Conservation (phyloP, 2,888 invertebrate genomes). For the Phoenoteleia sp. region DNA sequence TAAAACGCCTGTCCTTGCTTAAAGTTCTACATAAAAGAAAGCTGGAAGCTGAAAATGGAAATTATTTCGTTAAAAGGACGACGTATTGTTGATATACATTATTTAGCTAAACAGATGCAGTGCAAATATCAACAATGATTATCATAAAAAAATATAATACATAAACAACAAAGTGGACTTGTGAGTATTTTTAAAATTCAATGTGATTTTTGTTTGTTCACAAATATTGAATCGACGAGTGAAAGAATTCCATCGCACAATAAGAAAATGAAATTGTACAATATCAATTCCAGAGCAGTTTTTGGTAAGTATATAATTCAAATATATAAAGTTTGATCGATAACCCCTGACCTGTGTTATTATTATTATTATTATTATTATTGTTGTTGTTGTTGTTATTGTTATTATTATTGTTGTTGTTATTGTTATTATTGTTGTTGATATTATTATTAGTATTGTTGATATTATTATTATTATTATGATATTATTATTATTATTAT, state of each 20-base stretch:
- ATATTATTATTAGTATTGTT: too few relatives aligned
- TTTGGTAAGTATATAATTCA: neutral
- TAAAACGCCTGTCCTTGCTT: neutral
- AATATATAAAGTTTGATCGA: neutral
- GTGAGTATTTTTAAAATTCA: too few relatives aligned
- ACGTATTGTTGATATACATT: neutral
- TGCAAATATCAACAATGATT: neutral
- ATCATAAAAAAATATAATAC: too few relatives aligned
- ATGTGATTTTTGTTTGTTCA: too few relatives aligned
- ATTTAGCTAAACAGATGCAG: neutral
- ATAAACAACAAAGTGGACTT: too few relatives aligned
- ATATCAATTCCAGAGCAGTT: slow-evolving; percentile 14
- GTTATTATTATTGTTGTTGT: too few relatives aligned
- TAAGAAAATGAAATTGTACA: neutral
- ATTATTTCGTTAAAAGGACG: neutral
- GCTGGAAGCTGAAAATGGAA: neutral
- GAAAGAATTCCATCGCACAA: neutral
- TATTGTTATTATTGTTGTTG: too few relatives aligned
- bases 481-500: too few relatives aligned
- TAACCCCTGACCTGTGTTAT: neutral
- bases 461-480: too few relatives aligned
- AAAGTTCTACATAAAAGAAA: neutral
- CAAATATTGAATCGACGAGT: neutral
- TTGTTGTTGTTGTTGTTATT: too few relatives aligned
- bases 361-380: too few relatives aligned